A percentile compares a stretch with the other conserved stretches of the same genome.
These are phyloP conservation scores for Drosophila melanosoma DNA, from an alignment of 2,888 invertebrate genomes.

Conservation along the genomic window DNA sequence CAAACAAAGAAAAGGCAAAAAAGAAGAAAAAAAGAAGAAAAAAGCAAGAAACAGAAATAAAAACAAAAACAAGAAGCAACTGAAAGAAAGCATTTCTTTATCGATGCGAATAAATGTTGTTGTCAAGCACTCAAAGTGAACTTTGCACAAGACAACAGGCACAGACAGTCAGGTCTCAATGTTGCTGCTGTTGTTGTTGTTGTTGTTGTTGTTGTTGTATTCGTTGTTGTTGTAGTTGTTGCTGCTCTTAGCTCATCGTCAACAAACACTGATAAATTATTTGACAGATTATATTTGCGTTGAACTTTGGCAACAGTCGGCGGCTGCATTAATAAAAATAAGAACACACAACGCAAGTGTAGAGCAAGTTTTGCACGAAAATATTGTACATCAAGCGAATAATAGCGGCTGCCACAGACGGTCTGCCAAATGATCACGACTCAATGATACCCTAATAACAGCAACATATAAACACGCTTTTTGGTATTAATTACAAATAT, in stretches of 20 bases:
- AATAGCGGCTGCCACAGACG: not conserved
- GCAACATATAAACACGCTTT: not conserved
- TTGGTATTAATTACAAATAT: not conserved
- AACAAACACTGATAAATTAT: conserved; percentile 78
- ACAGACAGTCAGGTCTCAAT: conserved; percentile 63
- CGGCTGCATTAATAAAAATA: conserved; percentile 58
- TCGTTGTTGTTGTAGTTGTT: conserved; percentile 17
- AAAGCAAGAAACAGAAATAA: not conserved
- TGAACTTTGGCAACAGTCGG: conserved; percentile 72
- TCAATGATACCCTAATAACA: conserved; percentile 16
- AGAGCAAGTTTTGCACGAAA: conserved; percentile 21
- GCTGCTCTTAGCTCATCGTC: conserved; percentile 56
- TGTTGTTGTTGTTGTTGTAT: conserved; percentile 6
- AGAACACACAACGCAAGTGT: conserved; percentile 54
- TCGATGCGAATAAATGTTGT: conserved; percentile 45
- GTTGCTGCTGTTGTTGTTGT: conserved; percentile 18
- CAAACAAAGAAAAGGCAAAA: not conserved
- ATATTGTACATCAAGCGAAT: conserved; percentile 9
- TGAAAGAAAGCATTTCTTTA: conserved; percentile 62
- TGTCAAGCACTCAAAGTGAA: conserved; percentile 53
- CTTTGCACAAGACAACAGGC: conserved; percentile 56
- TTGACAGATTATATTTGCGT: conserved; percentile 80
- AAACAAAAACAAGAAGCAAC: conserved; percentile 19
- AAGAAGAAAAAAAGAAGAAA: not conserved
- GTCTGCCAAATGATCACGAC: conserved; percentile 2